Conservation (phyloP, 2,113 vertebrate genomes). For the Strigops habroptila region DNA sequence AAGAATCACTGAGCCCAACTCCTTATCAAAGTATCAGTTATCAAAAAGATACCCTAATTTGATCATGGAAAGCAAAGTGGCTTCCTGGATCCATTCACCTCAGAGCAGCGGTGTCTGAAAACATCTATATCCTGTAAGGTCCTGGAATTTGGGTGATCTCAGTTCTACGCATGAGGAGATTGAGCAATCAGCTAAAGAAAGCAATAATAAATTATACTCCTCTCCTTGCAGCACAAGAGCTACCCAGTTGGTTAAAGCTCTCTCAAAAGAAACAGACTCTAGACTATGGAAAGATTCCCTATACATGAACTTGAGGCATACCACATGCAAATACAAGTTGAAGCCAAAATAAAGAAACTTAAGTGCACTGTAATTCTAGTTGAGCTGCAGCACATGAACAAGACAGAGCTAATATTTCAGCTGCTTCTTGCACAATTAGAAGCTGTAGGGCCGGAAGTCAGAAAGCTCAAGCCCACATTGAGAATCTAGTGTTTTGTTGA, state of each 20-base stretch:
- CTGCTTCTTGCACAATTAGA: background rate
- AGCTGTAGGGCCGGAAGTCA: slow-evolving; percentile 11
- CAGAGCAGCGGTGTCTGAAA: background rate
- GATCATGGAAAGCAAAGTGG: background rate
- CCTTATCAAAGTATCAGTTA: background rate
- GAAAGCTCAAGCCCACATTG: background rate
- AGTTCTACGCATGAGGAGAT: fast-evolving
- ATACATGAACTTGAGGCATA: background rate
- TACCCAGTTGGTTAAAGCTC: background rate
- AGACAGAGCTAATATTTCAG: background rate
- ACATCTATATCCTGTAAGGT: background rate
- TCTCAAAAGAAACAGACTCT: background rate
- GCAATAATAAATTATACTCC: background rate
- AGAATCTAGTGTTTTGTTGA: slow-evolving; percentile 23
- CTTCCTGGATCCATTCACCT: background rate
- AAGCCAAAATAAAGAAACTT: background rate
- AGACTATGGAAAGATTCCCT: background rate
- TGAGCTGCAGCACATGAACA: background rate
- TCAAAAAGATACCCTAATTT: background rate
- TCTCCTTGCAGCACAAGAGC: background rate
- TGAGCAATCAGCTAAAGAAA: background rate
- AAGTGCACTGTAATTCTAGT: background rate
- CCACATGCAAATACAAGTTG: background rate
- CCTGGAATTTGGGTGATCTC: background rate
- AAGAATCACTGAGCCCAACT: background rate